Evolutionary conservation across 2,888 invertebrate species (phyloP).

Genomic region (Petrophora chlorosata): DNA sequence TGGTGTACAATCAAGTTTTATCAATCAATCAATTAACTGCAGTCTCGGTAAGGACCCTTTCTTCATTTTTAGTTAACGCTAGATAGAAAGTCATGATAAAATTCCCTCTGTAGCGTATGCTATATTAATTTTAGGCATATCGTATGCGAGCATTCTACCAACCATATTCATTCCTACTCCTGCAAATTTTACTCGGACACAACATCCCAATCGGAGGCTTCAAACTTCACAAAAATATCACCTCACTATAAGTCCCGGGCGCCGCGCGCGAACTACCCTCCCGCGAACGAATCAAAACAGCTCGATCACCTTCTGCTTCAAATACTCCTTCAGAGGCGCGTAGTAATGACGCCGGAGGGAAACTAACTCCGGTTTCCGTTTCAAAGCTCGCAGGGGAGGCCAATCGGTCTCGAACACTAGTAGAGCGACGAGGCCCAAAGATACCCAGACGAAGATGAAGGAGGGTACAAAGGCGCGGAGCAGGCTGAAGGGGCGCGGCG

Average conservation of each 20-base stretch:
- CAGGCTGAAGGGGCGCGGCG: constrained; percentile 44
- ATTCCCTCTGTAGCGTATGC: too few relatives aligned
- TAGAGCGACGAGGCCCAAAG: constrained; percentile 87
- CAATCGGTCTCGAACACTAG: constrained; percentile 92
- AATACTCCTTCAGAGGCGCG: constrained; percentile 91
- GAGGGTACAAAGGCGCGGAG: constrained; percentile 90
- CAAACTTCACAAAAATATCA: constrained; percentile 25
- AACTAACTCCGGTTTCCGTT: constrained; percentile 90
- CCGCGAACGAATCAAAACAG: constrained; percentile 80
- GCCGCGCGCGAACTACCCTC: neutral
- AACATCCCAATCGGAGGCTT: constrained; percentile 16
- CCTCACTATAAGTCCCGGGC: constrained; percentile 15
- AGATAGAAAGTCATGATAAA: too few relatives aligned
- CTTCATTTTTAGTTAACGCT: too few relatives aligned
- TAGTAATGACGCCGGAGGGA: constrained; percentile 91
- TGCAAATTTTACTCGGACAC: constrained; percentile 14
- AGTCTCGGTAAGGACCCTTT: too few relatives aligned
- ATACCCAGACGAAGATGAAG: constrained; percentile 88
- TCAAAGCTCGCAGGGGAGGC: constrained; percentile 86
- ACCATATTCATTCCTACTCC: too few relatives aligned
- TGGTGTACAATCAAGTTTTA: too few relatives aligned
- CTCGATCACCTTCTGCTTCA: constrained; percentile 85
- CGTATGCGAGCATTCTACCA: too few relatives aligned
- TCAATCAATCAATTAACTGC: too few relatives aligned
- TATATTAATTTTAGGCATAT: neutral